Base-by-base conservation (phyloP, 1,140 invertebrate species). In the Monomorium pharaonis region DNA sequence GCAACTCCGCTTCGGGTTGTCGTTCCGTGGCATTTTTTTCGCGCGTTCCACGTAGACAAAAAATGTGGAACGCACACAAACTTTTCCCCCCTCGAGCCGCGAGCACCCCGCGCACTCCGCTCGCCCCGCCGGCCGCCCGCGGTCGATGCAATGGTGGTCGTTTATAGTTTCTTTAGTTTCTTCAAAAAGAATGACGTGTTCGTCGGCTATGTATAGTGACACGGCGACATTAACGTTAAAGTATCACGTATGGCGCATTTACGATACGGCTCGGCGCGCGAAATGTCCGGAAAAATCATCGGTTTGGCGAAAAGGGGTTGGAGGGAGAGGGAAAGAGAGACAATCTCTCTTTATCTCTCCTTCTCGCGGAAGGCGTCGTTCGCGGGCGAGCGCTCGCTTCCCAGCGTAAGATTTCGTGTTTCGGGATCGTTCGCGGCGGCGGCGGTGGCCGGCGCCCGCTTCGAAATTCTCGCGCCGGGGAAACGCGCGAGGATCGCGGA, bases 121-220 rank as follows among this genome's bases (percentile, higher is more conserved):
- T 65, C n/a, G n/a, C n/a, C 37, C 30, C 37, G 63, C 33, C 47
- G 24, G 51, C 37, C 47, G 9, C 33, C 54, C n/a, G 70, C 84
- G 78, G 78, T 91, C 89, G 86, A 91, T 86, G 89, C 88, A 30
- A 78, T 72, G 83, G 62, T 80, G 76, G 72, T 69, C 72, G 72
- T 88, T 90, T 81, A 90, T 87, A 91, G 86, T 91, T 91, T 90
- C 89, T 91, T 91, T 91, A 91, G 89, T 93, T 94, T 94, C 93
- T 93, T 93, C 91, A 93, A 94, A 94, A 94, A 94, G 94, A 92
- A 94, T 94, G 94, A 94, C 94, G 94, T 94, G 93, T 94, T 93
- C 92, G 86, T 92, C 88, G 90, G 88, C 93, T 94, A 94, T 94
- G 91, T 90, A 94, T 92, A 93, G 90, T 93, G 93, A 93, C 77